Base-by-base conservation (phyloP, 2,888 invertebrate species). In the Ligdia adustata region DNA sequence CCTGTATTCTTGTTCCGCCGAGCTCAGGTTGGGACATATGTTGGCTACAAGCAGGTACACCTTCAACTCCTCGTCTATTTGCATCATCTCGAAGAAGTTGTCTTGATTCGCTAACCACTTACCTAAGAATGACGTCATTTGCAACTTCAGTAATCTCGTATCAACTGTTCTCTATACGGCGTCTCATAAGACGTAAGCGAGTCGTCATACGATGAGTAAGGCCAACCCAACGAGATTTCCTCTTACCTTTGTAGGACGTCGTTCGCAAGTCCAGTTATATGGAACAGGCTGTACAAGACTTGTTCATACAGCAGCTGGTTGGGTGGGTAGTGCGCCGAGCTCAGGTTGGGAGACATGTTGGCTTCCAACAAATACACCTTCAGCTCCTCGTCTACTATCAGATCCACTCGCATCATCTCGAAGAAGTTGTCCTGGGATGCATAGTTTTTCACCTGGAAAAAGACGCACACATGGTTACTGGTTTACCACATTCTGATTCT, bases 341-440 rank as follows among this genome's bases (percentile, higher is more conserved):
- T 97, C 46, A 99, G 91, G 90, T 99, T 99, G 0, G 99, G 99
- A 7, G 98, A 98, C 99, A 99, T 99, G 72, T 99, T 99, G 0
- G 97, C 98, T 89, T 99, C 99, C 93, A 99, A 94, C 3, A 98
- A 89, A 68, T 93, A 95, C 0, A 98, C 96, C 34, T 95, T 95
- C 0, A 99, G 77, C 40, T 97, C 89, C 58, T 97, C 95, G 75
- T 99, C 98, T 1, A 99, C 88, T 0, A 98, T 94, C 72, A 99
- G 95, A 80, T 99, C 99, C 72, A 99, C 97, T 16, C 99, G 93
- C 85, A 98, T 95, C 91, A 99, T 91, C 82, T 99, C 99, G 81
- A 99, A 99, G 79, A 98, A 99, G 65, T 95, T 95, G 9, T 91
- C 81, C 28, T 86, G 83, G 0, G 92, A 92, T 42, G 90, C 82